Evolutionary conservation across 2,113 vertebrate genomes (phyloP).

Genomic region (Mola mola): DNA sequence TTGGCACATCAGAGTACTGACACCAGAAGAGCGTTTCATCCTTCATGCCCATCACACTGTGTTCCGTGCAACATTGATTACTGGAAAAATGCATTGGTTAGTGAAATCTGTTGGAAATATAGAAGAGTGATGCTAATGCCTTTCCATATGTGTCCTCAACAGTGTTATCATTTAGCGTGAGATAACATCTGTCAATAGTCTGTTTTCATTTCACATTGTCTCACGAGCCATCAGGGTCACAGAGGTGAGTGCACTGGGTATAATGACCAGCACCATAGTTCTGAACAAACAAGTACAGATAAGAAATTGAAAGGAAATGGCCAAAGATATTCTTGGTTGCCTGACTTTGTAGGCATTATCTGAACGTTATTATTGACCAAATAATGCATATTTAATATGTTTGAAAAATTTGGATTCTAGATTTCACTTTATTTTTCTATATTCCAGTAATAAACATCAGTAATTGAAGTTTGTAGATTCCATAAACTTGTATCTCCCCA

Average conservation of each 20-base stretch:
- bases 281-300: conserved; percentile 12
- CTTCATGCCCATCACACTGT: conserved; percentile 30
- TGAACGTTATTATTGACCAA: conserved; percentile 13
- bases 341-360: conserved; percentile 3
- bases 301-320: conserved; percentile 39
- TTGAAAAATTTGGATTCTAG: conserved; percentile 24
- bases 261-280: conserved; percentile 22
- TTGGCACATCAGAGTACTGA: neutral
- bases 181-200: conserved; percentile 59
- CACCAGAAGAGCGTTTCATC: conserved; percentile 51
- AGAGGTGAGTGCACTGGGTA: conserved; percentile 27
- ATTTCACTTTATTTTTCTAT: conserved; percentile 12
- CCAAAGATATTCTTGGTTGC: conserved; percentile 1
- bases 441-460: conserved; percentile 18
- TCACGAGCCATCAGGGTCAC: conserved; percentile 31
- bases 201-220: conserved; percentile 46
- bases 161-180: neutral
- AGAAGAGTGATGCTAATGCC: conserved; percentile 27
- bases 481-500: neutral
- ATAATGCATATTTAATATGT: conserved; percentile 41
- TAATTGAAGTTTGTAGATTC: neutral
- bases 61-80: conserved; percentile 60
- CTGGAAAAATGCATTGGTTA: conserved; percentile 55
- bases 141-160: conserved; percentile 36
- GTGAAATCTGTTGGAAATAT: conserved; percentile 59